Evolutionary conservation across 2,888 invertebrate species (phyloP).

Genomic region (Platycheirus rosarum): DNA sequence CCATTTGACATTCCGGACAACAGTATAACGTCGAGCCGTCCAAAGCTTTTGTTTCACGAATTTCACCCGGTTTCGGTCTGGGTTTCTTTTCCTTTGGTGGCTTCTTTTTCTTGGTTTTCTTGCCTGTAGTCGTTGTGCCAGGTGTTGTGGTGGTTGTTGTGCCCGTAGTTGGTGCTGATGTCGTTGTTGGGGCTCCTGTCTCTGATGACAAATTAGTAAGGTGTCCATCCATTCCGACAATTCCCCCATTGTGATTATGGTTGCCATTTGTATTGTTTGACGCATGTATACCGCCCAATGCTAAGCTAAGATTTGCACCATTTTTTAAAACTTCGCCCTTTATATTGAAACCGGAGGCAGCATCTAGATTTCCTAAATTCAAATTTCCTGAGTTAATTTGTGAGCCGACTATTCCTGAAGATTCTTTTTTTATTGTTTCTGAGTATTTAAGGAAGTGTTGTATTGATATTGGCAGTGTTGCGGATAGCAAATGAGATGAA

Average conservation of each 20-base stretch:
- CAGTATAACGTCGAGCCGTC: conserved; percentile 93
- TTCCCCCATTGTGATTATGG: conserved; percentile 78
- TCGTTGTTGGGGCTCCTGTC: conserved; percentile 81
- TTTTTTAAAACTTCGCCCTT: conserved; percentile 82
- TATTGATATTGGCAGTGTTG: conserved; percentile 83
- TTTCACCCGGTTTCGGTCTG: conserved; percentile 86
- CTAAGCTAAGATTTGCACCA: conserved; percentile 82
- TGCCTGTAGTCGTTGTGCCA: conserved; percentile 81
- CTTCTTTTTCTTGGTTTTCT: conserved; percentile 83
- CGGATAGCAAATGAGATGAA: conserved; percentile 83
- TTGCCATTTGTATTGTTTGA: conserved; percentile 77
- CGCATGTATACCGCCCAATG: conserved; percentile 81
- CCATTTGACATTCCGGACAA: conserved; percentile 95
- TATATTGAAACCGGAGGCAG: conserved; percentile 79
- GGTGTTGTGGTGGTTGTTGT: conserved; percentile 81
- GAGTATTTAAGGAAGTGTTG: conserved; percentile 83
- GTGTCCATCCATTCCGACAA: conserved; percentile 80
- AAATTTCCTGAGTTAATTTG: conserved; percentile 81
- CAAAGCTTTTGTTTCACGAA: conserved; percentile 85
- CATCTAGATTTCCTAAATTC: conserved; percentile 79
- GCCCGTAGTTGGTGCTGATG: conserved; percentile 79
- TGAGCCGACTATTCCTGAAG: conserved; percentile 80
- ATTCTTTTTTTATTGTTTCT: conserved; percentile 83
- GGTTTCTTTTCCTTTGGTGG: conserved; percentile 90
- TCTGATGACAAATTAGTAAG: conserved; percentile 81